Base-by-base conservation (phyloP, 2,797 vertebrate species). In the Crax fasciolata region DNA sequence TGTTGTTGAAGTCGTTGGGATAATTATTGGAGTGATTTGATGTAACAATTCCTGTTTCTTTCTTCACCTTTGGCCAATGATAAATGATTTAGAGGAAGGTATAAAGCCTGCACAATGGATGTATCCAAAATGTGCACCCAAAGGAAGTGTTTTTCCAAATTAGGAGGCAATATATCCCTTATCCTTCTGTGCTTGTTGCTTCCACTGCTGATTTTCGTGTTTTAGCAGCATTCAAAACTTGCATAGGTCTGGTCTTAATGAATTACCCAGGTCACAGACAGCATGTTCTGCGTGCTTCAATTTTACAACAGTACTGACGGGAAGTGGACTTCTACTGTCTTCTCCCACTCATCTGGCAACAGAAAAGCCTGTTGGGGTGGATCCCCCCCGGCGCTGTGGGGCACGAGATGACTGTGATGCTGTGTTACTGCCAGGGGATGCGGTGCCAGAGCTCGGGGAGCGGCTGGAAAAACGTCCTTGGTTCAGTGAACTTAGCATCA, bases 401-500 rank as follows among this genome's bases (percentile, higher is more conserved):
- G 32, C 9, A 2, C 67, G 44, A 39, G 35, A 17, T 79, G 84
- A 84, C 68, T n/a, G 3, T 0, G 25, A 23, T 13, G 48, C 43
- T 44, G 11, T 17, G 38, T 63, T 71, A 48, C 41, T 76, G 89
- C 71, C 25, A 10, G 44, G 44, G 71, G 75, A 80, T 32, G 13
- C 10, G 3, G 80, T 32, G 82, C 86, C 6, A 19, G 48, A 91
- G 89, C 76, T 73, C 74, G 6, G 44, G 16, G n/a, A 89, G 46
- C 0, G 49, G 74, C 66, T 70, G 58, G 82, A 63, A 95, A 73
- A 70, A 15, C 62, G 89, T 91, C 67, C 76, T 59, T 81, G 84
- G 85, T 92, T 95, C 93, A 75, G 0, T 72, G 94, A 93, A 39
- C 72, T 41, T 58, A 72, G 49, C 38, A 24, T 67, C 72, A 65